A percentile compares a stretch with the other conserved stretches of the same genome.
Conservation (phyloP, 2,113 vertebrate genomes). For the Genyomyrus donnyi region DNA sequence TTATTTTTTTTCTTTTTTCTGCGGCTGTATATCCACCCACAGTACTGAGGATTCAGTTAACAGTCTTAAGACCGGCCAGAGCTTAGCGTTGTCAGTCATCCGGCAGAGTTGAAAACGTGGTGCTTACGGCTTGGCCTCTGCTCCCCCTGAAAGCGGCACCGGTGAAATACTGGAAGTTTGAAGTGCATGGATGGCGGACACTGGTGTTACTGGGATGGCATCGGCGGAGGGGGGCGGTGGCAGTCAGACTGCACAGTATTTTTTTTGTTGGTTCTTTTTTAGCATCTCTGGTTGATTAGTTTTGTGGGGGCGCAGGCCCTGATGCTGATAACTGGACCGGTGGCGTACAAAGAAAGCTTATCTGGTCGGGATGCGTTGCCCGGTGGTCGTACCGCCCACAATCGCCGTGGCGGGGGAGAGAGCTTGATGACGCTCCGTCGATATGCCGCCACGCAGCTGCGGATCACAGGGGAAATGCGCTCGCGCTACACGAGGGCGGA, state of each 20-base stretch:
- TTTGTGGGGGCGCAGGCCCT: neutral
- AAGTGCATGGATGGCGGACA: neutral
- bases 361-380: neutral
- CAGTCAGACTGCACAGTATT: neutral
- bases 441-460: no score
- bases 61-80: neutral
- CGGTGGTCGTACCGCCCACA: fast-evolving
- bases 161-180: neutral
- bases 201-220: neutral
- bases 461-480: neutral
- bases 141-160: neutral
- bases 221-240: neutral
- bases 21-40: neutral
- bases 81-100: constrained; percentile 7
- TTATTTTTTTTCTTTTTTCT: neutral
- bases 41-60: neutral
- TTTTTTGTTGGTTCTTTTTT: neutral
- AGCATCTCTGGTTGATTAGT: neutral
- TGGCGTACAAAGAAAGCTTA: neutral
- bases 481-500: neutral
- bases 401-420: neutral
- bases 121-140: neutral
- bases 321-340: neutral
- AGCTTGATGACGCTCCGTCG: neutral
- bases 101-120: neutral